Evolutionary conservation across 2,113 vertebrate genomes (phyloP).

Genomic region (Sisor rabdophorus): DNA sequence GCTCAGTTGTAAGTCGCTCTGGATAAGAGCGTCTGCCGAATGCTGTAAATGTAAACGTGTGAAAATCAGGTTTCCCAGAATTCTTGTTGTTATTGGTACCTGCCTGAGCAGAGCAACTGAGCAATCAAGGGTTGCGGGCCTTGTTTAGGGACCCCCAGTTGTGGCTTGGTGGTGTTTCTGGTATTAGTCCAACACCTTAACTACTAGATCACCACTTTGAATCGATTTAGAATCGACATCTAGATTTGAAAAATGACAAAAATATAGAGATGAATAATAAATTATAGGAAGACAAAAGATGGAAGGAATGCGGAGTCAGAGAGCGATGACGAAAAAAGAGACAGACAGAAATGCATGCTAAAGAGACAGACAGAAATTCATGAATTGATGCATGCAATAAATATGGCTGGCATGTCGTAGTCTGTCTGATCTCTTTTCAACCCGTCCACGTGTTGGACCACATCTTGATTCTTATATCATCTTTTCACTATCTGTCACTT

Average conservation of each 20-base stretch:
- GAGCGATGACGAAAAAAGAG: not conserved
- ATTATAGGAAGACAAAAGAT: no score
- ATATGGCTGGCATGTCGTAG: not conserved
- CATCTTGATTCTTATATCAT: not conserved
- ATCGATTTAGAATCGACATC: no score
- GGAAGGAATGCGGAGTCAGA: no score
- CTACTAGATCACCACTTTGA: no score
- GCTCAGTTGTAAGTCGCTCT: no score
- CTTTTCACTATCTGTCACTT: not conserved
- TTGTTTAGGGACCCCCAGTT: no score
- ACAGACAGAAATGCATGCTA: not conserved
- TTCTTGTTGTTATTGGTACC: slow-evolving; percentile 22
- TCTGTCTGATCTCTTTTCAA: not conserved
- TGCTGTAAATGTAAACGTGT: slow-evolving; percentile 21
- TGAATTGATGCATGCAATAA: not conserved
- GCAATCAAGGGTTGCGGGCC: no score
- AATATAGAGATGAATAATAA: not conserved
- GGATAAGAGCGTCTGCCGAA: no score
- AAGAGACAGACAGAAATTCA: not conserved
- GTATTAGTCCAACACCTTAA: no score
- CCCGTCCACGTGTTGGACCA: not conserved
- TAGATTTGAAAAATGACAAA: not conserved
- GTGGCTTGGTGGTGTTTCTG: no score
- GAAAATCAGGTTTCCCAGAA: slow-evolving; percentile 22
- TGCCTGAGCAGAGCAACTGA: not conserved